Evolutionary conservation across 2,888 invertebrate species (phyloP).

Genomic region (Oconnorella tubifera): DNA sequence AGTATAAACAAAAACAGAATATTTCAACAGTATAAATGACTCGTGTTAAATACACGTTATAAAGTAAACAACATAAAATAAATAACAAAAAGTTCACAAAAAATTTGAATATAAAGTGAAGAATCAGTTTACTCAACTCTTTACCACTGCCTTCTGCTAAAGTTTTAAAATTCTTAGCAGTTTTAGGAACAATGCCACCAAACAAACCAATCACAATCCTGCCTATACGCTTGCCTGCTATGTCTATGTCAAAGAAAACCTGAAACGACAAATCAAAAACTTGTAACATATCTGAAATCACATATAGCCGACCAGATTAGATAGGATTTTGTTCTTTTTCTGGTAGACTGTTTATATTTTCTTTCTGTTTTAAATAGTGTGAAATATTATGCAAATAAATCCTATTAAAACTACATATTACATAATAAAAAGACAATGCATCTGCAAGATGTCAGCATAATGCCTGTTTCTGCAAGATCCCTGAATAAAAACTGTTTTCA

Average conservation of each 20-base stretch:
- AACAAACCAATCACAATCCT: slow-evolving; percentile 76
- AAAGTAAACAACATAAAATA: not conserved
- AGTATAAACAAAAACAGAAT: too few relatives aligned
- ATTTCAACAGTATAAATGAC: too few relatives aligned
- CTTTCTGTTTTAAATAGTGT: not conserved
- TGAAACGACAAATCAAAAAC: slow-evolving; percentile 51
- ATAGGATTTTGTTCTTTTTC: too few relatives aligned
- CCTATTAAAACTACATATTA: not conserved
- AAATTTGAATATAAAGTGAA: not conserved
- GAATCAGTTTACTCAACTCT: not conserved
- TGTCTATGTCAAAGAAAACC: slow-evolving; percentile 83
- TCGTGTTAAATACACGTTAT: too few relatives aligned
- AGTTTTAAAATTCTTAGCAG: slow-evolving; percentile 67
- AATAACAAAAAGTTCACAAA: not conserved
- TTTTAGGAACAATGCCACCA: slow-evolving; percentile 89
- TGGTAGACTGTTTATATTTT: too few relatives aligned
- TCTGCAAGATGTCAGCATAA: too few relatives aligned
- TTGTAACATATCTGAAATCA: not conserved
- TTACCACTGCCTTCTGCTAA: slow-evolving; percentile 41
- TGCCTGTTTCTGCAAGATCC: too few relatives aligned
- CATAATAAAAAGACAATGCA: too few relatives aligned
- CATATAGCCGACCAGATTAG: not conserved
- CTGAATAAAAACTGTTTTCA: too few relatives aligned
- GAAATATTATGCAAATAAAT: not conserved
- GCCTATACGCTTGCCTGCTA: slow-evolving; percentile 66